Evolutionary conservation across 2,888 invertebrate species (phyloP).

Genomic region (Halocaridina rubra): DNA sequence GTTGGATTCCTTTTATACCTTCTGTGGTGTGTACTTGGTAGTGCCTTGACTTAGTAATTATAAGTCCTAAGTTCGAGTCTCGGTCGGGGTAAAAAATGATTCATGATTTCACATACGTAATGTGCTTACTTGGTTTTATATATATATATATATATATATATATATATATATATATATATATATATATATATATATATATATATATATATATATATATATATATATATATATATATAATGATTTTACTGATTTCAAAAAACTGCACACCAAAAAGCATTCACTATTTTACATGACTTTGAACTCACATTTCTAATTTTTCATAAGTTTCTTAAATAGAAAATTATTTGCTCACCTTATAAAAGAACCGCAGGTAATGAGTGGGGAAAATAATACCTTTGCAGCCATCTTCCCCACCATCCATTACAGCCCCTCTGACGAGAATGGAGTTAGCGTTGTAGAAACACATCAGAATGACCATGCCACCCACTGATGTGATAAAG

Average conservation of each 20-base stretch:
- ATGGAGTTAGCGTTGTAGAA: conserved; percentile 89
- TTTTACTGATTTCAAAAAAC: too few species aligned
- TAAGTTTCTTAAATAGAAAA: too few species aligned
- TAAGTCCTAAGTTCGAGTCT: too few species aligned
- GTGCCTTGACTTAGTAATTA: too few species aligned
- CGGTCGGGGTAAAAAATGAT: too few species aligned
- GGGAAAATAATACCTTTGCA: conserved; percentile 87
- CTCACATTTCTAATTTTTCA: too few species aligned
- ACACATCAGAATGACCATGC: conserved; percentile 79
- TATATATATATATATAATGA: too few species aligned
- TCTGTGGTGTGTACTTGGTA: too few species aligned
- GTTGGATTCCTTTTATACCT: too few species aligned
- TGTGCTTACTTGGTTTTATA: neutral
- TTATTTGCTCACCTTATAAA: conserved; percentile 75
- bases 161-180: neutral
- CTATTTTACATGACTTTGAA: too few species aligned
- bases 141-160: neutral
- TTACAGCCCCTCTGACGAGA: conserved; percentile 86
- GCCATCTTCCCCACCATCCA: conserved; percentile 86
- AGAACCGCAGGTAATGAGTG: conserved; percentile 83
- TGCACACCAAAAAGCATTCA: too few species aligned
- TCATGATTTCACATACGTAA: too few species aligned
- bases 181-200: neutral
- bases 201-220: conserved; percentile 18
- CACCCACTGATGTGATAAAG: conserved; percentile 83